Conservation (phyloP, 2,888 invertebrate species). For the Pseudolycoriella hygida region DNA sequence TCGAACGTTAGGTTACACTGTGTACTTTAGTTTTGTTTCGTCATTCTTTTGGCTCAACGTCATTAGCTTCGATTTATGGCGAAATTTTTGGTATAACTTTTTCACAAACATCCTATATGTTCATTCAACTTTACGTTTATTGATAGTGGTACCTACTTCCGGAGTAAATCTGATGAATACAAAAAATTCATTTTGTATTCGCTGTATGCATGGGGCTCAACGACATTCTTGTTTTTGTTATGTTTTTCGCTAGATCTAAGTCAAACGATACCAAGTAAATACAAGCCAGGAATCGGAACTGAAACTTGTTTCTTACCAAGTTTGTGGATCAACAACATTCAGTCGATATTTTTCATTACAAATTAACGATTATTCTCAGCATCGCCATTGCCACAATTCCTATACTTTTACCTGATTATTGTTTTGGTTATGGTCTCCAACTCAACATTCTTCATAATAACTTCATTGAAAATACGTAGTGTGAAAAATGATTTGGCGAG, state of each 20-base stretch:
- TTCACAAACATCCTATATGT: not conserved
- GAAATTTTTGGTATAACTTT: slow-evolving; percentile 48
- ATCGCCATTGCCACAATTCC: slow-evolving; percentile 6
- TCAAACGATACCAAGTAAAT: not conserved
- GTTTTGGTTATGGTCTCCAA: slow-evolving; percentile 22
- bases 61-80: slow-evolving; percentile 76
- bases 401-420: slow-evolving; percentile 24
- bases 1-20: slow-evolving; percentile 36
- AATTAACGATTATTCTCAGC: slow-evolving; percentile 2
- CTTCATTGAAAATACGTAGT: slow-evolving; percentile 24
- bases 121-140: not conserved
- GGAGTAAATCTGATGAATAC: slow-evolving; percentile 14
- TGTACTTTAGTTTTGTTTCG: slow-evolving; percentile 59
- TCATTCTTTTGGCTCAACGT: slow-evolving; percentile 78
- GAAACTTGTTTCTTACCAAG: not conserved
- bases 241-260: not conserved
- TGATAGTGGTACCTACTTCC: not conserved
- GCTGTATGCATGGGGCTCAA: slow-evolving; percentile 23
- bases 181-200: slow-evolving; percentile 24
- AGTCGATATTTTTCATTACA: no score
- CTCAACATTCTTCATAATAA: slow-evolving; percentile 23
- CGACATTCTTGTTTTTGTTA: not conserved
- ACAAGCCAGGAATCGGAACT: not conserved
- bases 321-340: not conserved
- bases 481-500: no score